phyloP scores from a whole-genome alignment of 2,888 invertebrate genomes.

The Mycogona germanica region DNA sequence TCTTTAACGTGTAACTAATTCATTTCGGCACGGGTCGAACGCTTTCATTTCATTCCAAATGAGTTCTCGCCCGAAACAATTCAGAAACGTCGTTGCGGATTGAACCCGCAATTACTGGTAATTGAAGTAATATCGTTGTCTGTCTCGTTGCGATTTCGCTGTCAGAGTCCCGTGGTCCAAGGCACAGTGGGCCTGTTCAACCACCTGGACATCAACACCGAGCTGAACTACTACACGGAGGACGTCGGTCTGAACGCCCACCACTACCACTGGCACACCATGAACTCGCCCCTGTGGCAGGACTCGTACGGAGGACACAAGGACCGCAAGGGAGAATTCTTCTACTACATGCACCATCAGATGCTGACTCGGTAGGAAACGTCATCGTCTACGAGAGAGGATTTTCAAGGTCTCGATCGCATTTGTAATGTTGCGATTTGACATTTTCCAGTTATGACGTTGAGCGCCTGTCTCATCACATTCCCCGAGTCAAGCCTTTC shows the following conservation, averaged over 20 bases:
- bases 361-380: conserved; percentile 10
- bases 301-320: not conserved
- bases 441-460: conserved; percentile 1
- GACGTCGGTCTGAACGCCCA: conserved; percentile 9
- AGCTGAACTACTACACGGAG: conserved; percentile 1
- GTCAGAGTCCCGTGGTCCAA: not conserved
- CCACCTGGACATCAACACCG: conserved; percentile 3
- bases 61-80: no score
- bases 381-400: no score
- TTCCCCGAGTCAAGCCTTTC: not conserved
- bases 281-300: not conserved
- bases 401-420: no score
- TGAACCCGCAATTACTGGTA: no score
- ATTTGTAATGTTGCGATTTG: not conserved
- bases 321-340: conserved; percentile 6
- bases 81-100: no score
- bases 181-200: not conserved
- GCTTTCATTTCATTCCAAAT: no score
- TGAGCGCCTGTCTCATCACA: not conserved
- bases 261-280: conserved; percentile 11
- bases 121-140: no score
- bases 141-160: no score
- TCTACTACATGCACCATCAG: conserved; percentile 9
- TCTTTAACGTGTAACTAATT: no score
- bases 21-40: no score